A percentile compares a stretch with the other conserved stretches of the same genome.
Evolutionary conservation across 2,797 vertebrate species (phyloP).

Genomic region (Parambassis ranga): DNA sequence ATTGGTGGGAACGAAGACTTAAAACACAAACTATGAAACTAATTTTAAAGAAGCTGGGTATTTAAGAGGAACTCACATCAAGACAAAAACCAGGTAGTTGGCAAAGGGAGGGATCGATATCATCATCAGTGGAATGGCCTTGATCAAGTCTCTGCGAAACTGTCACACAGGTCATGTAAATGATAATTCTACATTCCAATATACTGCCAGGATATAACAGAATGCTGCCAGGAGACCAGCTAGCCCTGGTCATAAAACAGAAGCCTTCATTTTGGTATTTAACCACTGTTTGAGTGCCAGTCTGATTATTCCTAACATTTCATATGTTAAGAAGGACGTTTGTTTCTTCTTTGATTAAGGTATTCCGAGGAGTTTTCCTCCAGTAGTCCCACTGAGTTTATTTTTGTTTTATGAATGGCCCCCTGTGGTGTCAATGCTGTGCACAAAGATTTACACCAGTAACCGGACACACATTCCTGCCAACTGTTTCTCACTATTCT

Average conservation of each 20-base stretch:
- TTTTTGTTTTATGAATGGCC: background rate
- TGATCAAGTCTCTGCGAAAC: constrained; percentile 89
- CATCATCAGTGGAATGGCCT: constrained; percentile 86
- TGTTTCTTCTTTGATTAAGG: too few relatives aligned
- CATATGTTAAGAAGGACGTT: too few relatives aligned
- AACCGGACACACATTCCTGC: background rate
- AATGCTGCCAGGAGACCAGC: too few relatives aligned
- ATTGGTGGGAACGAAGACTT: background rate
- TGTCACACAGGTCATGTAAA: constrained; percentile 50
- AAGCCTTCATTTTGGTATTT: too few relatives aligned
- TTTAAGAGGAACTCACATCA: constrained; percentile 88
- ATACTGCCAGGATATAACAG: too few relatives aligned
- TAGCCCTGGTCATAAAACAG: too few relatives aligned
- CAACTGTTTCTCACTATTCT: background rate
- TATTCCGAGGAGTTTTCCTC: too few relatives aligned
- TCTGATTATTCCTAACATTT: too few relatives aligned
- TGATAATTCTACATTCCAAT: too few relatives aligned
- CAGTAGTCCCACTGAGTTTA: background rate
- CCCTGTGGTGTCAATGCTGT: too few relatives aligned
- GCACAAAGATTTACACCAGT: too few relatives aligned
- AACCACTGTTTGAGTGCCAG: too few relatives aligned
- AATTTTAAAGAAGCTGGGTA: background rate
- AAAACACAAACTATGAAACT: background rate
- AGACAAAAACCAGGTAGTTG: constrained; percentile 91
- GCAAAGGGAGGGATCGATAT: constrained; percentile 92